phyloP scores from a whole-genome alignment of 2,888 invertebrate species.

The Metacarcinus magister region DNA sequence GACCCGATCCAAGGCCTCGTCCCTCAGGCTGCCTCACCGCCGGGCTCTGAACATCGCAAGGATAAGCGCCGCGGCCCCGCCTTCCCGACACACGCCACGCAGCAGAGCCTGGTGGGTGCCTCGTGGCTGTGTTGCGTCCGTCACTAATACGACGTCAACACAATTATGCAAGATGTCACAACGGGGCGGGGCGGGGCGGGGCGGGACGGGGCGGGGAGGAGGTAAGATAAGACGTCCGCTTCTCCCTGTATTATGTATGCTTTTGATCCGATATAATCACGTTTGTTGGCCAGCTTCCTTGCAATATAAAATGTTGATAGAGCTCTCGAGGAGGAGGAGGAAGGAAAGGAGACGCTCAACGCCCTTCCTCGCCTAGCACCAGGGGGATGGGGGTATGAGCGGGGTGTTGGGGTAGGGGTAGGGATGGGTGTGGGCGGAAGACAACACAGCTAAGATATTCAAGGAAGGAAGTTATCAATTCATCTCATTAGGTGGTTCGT shows the following conservation, averaged over 20 bases:
- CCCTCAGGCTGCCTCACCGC: neutral
- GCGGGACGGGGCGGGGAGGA: neutral
- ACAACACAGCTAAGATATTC: neutral
- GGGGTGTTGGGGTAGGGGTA: neutral
- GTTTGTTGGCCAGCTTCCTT: conserved; percentile 75
- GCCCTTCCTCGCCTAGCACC: neutral
- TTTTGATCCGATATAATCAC: conserved; percentile 79
- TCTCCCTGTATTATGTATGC: conserved; percentile 74
- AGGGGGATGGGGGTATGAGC: neutral
- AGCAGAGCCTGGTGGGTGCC: neutral
- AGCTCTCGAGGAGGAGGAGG: conserved; percentile 44
- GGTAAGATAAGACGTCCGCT: conserved; percentile 65
- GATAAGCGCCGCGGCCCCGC: neutral
- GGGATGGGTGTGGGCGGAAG: neutral
- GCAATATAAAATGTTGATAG: conserved; percentile 78
- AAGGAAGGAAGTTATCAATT: conserved; percentile 11
- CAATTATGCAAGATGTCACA: neutral
- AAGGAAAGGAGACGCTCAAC: neutral
- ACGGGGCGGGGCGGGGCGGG: conserved; percentile 37
- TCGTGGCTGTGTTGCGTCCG: neutral
- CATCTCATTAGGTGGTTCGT: neutral
- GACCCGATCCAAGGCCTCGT: neutral
- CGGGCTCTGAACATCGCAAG: neutral
- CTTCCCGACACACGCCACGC: neutral
- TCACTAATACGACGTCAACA: neutral